phyloP scores from a whole-genome alignment of 2,888 invertebrate genomes.

The Melolontha melolontha region DNA sequence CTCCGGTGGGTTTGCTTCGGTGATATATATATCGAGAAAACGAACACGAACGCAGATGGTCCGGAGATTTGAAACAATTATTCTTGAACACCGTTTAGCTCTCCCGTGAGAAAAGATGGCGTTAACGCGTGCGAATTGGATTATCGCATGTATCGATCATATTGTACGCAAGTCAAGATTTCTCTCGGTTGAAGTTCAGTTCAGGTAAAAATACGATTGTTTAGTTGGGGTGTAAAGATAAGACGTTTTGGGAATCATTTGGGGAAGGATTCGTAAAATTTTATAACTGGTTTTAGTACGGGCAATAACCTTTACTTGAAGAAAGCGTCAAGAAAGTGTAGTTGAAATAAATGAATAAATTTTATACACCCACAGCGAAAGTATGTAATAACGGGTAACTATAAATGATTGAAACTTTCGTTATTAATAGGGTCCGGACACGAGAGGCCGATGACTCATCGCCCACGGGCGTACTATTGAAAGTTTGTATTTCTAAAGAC shows the following conservation, averaged over 20 bases:
- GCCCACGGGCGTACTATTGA: too few relatives aligned
- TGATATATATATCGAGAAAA: constrained; percentile 7
- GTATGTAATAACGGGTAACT: too few relatives aligned
- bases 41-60: constrained; percentile 22
- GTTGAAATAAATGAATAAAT: too few relatives aligned
- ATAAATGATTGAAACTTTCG: too few relatives aligned
- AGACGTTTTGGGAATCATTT: constrained; percentile 2
- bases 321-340: too few relatives aligned
- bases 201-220: background rate
- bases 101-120: background rate
- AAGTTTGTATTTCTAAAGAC: too few relatives aligned
- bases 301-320: too few relatives aligned
- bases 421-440: too few relatives aligned
- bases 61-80: constrained; percentile 31
- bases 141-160: background rate
- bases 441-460: too few relatives aligned
- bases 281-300: background rate
- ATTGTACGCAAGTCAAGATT: background rate
- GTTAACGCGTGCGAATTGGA: constrained; percentile 2
- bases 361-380: too few relatives aligned
- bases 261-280: constrained; percentile 2
- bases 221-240: constrained; percentile 11
- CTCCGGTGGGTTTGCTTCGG: constrained; percentile 2
- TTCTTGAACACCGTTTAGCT: background rate
- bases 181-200: background rate